These are phyloP conservation scores for Erythrolamprus reginae DNA, from an alignment of 2,113 vertebrate species.

Conservation along the genomic window DNA sequence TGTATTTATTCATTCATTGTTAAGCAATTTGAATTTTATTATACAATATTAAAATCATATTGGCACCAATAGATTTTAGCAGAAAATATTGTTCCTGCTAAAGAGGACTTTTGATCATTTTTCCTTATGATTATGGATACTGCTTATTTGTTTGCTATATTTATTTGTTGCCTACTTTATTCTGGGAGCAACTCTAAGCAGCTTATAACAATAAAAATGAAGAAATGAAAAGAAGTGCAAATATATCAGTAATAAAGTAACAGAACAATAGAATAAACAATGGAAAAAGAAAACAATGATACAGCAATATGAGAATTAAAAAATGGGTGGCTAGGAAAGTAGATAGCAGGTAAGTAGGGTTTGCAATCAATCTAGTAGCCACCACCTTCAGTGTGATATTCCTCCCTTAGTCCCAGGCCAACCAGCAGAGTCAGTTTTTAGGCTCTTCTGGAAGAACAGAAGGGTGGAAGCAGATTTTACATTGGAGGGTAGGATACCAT, in stretches of 20 bases:
- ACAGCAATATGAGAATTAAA: background rate
- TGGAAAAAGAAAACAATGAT: background rate
- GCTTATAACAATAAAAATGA: background rate
- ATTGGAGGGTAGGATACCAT: background rate
- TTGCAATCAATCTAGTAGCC: background rate
- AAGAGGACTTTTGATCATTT: background rate
- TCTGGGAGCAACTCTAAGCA: background rate
- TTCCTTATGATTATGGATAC: background rate
- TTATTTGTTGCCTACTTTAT: background rate
- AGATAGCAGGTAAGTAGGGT: background rate
- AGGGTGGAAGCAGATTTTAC: background rate
- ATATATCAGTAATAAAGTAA: background rate
- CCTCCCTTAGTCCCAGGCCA: background rate
- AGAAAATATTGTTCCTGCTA: background rate
- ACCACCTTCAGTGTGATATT: background rate
- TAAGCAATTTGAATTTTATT: background rate
- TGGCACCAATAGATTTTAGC: background rate
- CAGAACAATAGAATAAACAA: background rate
- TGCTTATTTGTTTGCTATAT: background rate
- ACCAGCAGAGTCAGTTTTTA: background rate
- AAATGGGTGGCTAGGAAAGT: background rate
- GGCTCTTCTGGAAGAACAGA: background rate
- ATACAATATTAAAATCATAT: background rate
- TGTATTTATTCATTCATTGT: background rate
- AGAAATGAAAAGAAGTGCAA: background rate